Conservation (phyloP, 2,888 invertebrate genomes). For the Sisyra terminalis region DNA sequence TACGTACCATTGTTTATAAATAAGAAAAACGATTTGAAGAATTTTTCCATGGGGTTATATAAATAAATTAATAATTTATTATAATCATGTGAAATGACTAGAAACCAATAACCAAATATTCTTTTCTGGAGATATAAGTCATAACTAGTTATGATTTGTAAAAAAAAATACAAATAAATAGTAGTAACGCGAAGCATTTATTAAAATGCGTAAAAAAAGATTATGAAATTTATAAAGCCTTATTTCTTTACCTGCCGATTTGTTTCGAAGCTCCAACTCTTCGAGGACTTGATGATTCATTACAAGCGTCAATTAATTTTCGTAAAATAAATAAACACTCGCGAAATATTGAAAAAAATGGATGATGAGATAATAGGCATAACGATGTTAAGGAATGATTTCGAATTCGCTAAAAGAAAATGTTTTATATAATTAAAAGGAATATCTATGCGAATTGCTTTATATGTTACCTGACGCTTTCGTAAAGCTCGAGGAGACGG, state of each 20-base stretch:
- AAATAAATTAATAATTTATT: too few species aligned
- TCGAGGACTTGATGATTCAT: constrained; percentile 80
- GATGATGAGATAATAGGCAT: constrained; percentile 96
- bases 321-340: constrained; percentile 93
- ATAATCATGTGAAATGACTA: too few species aligned
- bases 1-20: too few species aligned
- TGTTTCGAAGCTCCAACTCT: constrained; percentile 81
- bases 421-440: constrained; percentile 3
- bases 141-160: too few species aligned
- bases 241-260: constrained; percentile 59
- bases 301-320: constrained; percentile 93
- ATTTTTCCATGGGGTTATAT: too few species aligned
- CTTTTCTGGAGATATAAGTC: too few species aligned
- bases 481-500: constrained; percentile 72
- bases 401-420: constrained; percentile 48
- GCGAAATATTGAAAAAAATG: constrained; percentile 96
- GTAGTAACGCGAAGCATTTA: too few species aligned
- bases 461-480: constrained; percentile 47
- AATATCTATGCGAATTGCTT: constrained; percentile 1
- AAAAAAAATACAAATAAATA: constrained; percentile 7
- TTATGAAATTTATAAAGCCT: constrained; percentile 10
- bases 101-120: too few species aligned
- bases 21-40: too few species aligned
- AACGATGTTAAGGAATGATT: constrained; percentile 93
- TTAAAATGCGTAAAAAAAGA: constrained; percentile 4